These are phyloP conservation scores for Columba janthina DNA, from an alignment of 2,113 vertebrate species.

Conservation along the genomic window DNA sequence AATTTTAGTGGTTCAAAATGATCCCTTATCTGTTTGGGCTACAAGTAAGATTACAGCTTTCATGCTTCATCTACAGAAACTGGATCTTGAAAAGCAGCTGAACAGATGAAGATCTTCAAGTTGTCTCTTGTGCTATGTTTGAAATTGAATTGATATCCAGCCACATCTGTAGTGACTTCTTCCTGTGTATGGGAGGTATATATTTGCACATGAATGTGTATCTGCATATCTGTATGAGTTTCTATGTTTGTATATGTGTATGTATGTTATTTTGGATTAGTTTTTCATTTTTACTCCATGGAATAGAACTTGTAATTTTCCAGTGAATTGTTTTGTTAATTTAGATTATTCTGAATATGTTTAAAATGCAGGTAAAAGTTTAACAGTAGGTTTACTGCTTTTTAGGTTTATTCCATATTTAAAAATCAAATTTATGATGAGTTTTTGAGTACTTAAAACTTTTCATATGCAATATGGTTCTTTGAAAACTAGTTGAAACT, in stretches of 20 bases:
- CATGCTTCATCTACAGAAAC: neutral
- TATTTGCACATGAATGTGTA: neutral
- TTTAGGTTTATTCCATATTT: neutral
- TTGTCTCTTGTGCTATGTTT: neutral
- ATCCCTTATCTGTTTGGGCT: neutral
- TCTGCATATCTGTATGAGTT: neutral
- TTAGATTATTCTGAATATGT: neutral
- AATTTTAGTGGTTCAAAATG: neutral
- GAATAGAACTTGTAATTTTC: neutral
- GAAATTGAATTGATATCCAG: neutral
- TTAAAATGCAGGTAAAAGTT: neutral
- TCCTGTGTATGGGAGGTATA: neutral
- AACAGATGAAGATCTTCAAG: neutral
- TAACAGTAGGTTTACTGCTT: neutral
- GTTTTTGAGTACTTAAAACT: neutral
- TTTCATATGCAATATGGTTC: neutral
- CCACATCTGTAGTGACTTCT: neutral
- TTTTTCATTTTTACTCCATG: neutral
- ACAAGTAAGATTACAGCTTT: neutral
- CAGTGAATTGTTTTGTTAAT: neutral
- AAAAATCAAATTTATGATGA: neutral
- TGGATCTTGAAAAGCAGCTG: neutral
- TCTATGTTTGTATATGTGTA: neutral
- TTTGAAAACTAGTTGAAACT: neutral
- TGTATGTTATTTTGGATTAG: neutral